Conservation (phyloP, 1,140 invertebrate genomes). For the Rhagoletis pomonella region DNA sequence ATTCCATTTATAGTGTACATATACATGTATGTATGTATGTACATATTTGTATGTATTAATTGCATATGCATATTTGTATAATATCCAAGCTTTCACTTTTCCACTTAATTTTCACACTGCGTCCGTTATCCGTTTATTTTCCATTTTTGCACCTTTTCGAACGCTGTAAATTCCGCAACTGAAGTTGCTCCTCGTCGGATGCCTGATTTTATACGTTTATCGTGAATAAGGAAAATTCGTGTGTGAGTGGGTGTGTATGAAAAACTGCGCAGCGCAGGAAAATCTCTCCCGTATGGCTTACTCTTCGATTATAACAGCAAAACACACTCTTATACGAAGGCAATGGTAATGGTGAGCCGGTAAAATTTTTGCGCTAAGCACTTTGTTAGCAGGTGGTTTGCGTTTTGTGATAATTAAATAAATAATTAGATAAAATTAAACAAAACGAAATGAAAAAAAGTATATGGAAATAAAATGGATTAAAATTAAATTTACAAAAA, state of each 20-base stretch:
- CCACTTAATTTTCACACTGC: not conserved
- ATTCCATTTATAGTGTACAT: not conserved
- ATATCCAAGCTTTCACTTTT: not conserved
- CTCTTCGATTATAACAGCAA: not conserved
- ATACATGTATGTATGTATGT: not conserved
- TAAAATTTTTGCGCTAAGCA: conserved; percentile 1
- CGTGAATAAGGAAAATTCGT: not conserved
- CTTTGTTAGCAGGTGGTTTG: not conserved
- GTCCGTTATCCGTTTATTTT: not conserved
- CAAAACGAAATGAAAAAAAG: not conserved
- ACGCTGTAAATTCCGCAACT: conserved; percentile 34
- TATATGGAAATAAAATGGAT: not conserved
- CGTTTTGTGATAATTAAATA: not conserved
- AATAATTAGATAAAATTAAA: not conserved
- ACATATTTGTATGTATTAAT: not conserved
- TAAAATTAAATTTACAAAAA: no score
- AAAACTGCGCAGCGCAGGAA: conserved; percentile 33
- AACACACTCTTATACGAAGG: not conserved
- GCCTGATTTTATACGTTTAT: conserved; percentile 23
- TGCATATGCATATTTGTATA: not conserved
- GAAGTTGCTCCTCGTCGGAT: conserved; percentile 33
- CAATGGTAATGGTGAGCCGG: not conserved
- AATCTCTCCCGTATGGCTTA: not conserved
- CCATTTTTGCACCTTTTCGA: not conserved
- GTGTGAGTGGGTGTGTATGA: not conserved